A percentile compares a stretch with the other conserved stretches of the same genome.
These are phyloP conservation scores for Percopsis transmontana DNA, from an alignment of 2,113 vertebrate species.

Conservation along the genomic window DNA sequence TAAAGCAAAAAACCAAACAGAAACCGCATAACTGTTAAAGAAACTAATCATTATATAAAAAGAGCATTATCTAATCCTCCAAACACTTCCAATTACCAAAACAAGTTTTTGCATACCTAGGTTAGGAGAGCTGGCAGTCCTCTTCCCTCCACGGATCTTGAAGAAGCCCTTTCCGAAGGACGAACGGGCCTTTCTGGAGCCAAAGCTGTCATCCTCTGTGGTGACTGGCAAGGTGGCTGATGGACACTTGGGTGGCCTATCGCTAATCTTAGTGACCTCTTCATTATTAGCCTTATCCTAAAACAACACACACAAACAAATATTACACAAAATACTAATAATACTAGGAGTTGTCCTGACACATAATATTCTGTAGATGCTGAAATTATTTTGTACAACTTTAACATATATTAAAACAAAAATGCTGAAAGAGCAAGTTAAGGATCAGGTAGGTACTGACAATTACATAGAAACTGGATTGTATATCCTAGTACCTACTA, in stretches of 20 bases:
- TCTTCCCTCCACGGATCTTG: conserved; percentile 91
- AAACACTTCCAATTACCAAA: not conserved
- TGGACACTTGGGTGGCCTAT: conserved; percentile 82
- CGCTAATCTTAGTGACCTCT: conserved; percentile 71
- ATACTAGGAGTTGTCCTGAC: not conserved
- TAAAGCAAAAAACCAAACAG: conserved; percentile 28
- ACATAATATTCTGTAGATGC: not conserved
- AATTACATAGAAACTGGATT: not conserved
- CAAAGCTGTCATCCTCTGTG: conserved; percentile 84
- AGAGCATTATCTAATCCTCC: not conserved
- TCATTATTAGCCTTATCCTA: conserved; percentile 73
- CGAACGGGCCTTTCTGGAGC: conserved; percentile 88
- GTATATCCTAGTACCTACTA: too few relatives aligned
- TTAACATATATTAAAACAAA: too few relatives aligned
- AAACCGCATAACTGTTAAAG: not conserved
- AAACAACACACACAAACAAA: not conserved
- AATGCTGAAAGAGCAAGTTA: too few relatives aligned
- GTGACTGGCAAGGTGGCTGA: conserved; percentile 56
- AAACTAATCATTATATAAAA: not conserved
- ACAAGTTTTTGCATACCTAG: conserved; percentile 78
- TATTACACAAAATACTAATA: not conserved
- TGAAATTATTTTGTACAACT: too few relatives aligned
- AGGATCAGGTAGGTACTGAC: not conserved
- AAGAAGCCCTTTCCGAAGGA: conserved; percentile 98
- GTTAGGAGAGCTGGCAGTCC: conserved; percentile 88